phyloP scores from a whole-genome alignment of 2,113 vertebrate genomes.

The Ascaphus truei region DNA sequence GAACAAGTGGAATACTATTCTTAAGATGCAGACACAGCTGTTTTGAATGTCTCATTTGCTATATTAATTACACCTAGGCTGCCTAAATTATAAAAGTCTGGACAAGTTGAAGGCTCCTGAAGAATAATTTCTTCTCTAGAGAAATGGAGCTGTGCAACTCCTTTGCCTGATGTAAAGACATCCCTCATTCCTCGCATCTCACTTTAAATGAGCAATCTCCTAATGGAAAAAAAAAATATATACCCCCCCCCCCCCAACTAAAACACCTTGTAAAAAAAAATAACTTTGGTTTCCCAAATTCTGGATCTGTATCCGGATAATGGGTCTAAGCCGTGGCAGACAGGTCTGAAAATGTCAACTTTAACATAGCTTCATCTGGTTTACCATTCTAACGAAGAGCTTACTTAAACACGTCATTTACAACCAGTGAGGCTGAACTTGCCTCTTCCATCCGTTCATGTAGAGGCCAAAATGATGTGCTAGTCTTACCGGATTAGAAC shows the following conservation, averaged over 20 bases:
- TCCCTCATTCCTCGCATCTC: constrained; percentile 3
- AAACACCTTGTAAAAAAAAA: too few relatives aligned
- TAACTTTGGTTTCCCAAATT: too few relatives aligned
- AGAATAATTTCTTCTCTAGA: constrained; percentile 49
- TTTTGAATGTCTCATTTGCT: constrained; percentile 37
- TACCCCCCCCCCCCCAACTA: constrained; percentile 20
- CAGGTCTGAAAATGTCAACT: too few relatives aligned
- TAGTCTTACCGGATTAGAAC: constrained; percentile 44
- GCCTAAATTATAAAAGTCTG: constrained; percentile 50
- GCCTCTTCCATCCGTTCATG: constrained; percentile 22
- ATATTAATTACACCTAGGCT: constrained; percentile 51
- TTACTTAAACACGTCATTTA: too few relatives aligned
- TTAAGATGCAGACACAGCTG: constrained; percentile 38
- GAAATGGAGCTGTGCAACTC: constrained; percentile 38
- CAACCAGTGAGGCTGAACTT: too few relatives aligned
- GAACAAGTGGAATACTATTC: constrained; percentile 38
- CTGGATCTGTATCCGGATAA: too few relatives aligned
- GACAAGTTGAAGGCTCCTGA: constrained; percentile 46
- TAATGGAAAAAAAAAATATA: constrained; percentile 23
- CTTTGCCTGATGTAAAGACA: constrained; percentile 24
- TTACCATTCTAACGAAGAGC: too few relatives aligned
- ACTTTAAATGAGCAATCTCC: neutral
- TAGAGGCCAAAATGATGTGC: too few relatives aligned
- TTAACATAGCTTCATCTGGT: too few relatives aligned
- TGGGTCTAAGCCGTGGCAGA: too few relatives aligned